These are phyloP conservation scores for Cantharis rufa DNA, from an alignment of 2,888 invertebrate species.

Conservation along the genomic window DNA sequence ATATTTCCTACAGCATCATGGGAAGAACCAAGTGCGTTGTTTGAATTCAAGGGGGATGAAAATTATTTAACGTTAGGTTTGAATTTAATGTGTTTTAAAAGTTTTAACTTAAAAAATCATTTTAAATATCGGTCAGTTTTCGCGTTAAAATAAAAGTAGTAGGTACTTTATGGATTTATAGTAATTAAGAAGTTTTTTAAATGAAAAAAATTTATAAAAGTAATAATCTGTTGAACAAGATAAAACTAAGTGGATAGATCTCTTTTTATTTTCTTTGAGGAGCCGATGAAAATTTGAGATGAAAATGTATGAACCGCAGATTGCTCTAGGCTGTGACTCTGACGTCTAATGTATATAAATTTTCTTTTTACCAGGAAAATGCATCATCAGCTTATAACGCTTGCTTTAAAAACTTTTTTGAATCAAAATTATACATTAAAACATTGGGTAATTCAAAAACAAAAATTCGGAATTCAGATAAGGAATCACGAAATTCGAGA, in stretches of 20 bases:
- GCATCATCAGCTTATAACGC: constrained; percentile 18
- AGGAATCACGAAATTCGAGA: background rate
- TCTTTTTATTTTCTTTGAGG: background rate
- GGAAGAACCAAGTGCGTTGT: constrained; percentile 34
- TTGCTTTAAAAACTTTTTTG: background rate
- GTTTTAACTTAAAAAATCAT: background rate
- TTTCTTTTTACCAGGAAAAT: constrained; percentile 20
- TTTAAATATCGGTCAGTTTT: background rate
- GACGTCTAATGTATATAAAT: constrained; percentile 29
- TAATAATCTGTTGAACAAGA: background rate
- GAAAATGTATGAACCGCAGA: constrained; percentile 42
- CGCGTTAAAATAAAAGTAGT: background rate
- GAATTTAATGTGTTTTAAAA: background rate
- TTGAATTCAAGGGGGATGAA: constrained; percentile 15
- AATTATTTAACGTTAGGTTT: constrained; percentile 6
- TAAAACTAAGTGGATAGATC: background rate
- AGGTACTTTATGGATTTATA: background rate
- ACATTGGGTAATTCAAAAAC: background rate
- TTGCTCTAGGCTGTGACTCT: constrained; percentile 38
- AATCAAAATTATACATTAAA: background rate
- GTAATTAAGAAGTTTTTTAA: background rate
- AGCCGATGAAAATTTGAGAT: constrained; percentile 28
- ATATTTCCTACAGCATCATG: constrained; percentile 34
- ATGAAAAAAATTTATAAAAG: background rate
- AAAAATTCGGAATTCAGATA: background rate